Percentiles rank a stretch among this genome's conserved stretches.
Conservation (phyloP, 2,888 invertebrate species). For the Amblyjoppa proteus region DNA sequence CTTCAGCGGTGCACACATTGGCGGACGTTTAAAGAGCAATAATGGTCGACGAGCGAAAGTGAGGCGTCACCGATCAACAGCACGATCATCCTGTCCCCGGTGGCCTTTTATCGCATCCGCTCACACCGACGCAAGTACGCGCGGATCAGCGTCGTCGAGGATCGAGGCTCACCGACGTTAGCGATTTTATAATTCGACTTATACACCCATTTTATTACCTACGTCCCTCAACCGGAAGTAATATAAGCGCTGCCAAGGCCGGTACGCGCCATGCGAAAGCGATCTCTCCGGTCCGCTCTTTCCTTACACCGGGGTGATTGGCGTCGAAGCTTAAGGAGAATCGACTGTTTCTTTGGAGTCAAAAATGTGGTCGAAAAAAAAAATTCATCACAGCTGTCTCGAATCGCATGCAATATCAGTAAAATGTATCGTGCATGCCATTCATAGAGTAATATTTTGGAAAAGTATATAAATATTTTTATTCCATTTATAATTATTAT, state of each 20-base stretch:
- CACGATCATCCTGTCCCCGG: slow-evolving; percentile 42
- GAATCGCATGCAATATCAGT: too few species aligned
- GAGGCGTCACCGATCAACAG: slow-evolving; percentile 64
- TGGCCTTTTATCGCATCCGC: slow-evolving; percentile 34
- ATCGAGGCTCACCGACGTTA: slow-evolving; percentile 22
- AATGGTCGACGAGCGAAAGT: slow-evolving; percentile 75
- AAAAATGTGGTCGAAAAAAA: too few species aligned
- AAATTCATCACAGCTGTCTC: too few species aligned
- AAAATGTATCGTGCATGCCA: too few species aligned
- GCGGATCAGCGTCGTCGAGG: slow-evolving; percentile 23
- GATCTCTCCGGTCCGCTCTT: slow-evolving; percentile 32
- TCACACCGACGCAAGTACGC: slow-evolving; percentile 15
- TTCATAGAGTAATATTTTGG: too few species aligned
- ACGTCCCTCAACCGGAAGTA: slow-evolving; percentile 38
- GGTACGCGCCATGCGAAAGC: slow-evolving; percentile 48
- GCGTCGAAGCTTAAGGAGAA: slow-evolving; percentile 16
- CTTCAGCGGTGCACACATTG: slow-evolving; percentile 17
- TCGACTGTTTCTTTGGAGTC: too few species aligned
- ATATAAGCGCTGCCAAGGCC: slow-evolving; percentile 18
- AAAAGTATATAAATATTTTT: too few species aligned
- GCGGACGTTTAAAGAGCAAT: slow-evolving; percentile 48
- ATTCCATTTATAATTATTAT: too few species aligned
- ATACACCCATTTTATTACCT: slow-evolving; percentile 12
- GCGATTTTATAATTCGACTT: slow-evolving; percentile 42
- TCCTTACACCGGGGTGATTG: slow-evolving; percentile 37